A percentile compares a stretch with the other conserved stretches of the same genome.
phyloP scores from a whole-genome alignment of 2,113 vertebrate genomes.

The Fulmarus glacialis region DNA sequence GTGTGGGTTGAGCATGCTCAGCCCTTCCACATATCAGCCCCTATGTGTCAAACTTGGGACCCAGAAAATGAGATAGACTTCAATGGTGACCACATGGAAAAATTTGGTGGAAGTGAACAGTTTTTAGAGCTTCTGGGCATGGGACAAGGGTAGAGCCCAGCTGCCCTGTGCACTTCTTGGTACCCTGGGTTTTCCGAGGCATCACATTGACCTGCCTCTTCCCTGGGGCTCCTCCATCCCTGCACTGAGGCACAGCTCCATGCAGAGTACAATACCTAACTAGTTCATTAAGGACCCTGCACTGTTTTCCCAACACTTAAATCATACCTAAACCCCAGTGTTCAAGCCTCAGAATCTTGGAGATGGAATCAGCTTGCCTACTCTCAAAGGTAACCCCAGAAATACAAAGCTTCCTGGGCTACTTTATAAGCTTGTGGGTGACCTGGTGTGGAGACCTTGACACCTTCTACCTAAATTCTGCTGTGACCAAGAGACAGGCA shows the following conservation, averaged over 20 bases:
- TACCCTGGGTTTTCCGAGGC: neutral
- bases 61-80: neutral
- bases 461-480: neutral
- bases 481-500: neutral
- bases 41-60: neutral
- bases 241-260: neutral
- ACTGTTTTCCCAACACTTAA: neutral
- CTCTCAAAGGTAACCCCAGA: neutral
- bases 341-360: neutral
- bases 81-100: neutral
- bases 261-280: neutral
- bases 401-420: neutral
- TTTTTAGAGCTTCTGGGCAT: neutral
- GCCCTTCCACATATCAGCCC: neutral
- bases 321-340: neutral
- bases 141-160: neutral
- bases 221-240: neutral
- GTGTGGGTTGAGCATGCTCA: neutral
- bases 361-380: neutral
- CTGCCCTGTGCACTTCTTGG: neutral
- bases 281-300: neutral
- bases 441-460: neutral
- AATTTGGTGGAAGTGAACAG: neutral
- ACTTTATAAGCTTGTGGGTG: neutral
- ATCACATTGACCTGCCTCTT: neutral